Evolutionary conservation across 1,140 invertebrate species (phyloP), one percentile per base, ranked within the genome.

Genomic region (Rhizoglyphus robini): DNA sequence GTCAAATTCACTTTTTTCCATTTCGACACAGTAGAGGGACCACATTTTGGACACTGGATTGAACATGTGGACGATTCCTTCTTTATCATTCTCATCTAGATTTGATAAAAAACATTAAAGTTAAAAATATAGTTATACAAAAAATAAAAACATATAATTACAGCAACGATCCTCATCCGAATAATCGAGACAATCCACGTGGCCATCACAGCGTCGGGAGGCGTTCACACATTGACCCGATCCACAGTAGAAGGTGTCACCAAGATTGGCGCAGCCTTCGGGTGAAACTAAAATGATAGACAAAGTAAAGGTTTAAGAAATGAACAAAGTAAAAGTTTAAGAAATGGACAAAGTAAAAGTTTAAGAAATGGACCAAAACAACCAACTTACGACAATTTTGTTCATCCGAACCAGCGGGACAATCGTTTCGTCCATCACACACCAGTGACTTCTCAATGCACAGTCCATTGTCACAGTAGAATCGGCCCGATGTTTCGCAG

Each of bases 341-440:
- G 60, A n/a, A n/a, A 8, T 25, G 15, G 41, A 46, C 41, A 54
- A 54, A 27, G 20, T 15, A 32, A 5, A 32, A 54, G 8, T 54
- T 54, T 54, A 20, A 32, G 15, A 8, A 5, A 27, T 25, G 23
- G 51, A 27, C 8, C 8, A 32, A 54, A 20, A 60, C 23, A 60
- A 46, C 18, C 41, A 2, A 67, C 65, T 67, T 65, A 38, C 69
- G 11, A 62, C 73, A 74, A 32, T 68, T 49, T 8, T 41, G 61
- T 68, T 77, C 76, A 70, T 77, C 76, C 63, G 70, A 71, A 0
- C 69, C 70, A 68, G 75, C 72, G 18, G 59, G 58, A 72, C 76
- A 77, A 69, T 77, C 71, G n/a, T 67, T 57, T 5, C 71, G 71
- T 23, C 69, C 70, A 68, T 77, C 71, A 71, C 76, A 77, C 25